Evolutionary conservation across 2,888 invertebrate species (phyloP), one percentile per base, ranked within the genome.

Genomic region (Crepidodera aurea): DNA sequence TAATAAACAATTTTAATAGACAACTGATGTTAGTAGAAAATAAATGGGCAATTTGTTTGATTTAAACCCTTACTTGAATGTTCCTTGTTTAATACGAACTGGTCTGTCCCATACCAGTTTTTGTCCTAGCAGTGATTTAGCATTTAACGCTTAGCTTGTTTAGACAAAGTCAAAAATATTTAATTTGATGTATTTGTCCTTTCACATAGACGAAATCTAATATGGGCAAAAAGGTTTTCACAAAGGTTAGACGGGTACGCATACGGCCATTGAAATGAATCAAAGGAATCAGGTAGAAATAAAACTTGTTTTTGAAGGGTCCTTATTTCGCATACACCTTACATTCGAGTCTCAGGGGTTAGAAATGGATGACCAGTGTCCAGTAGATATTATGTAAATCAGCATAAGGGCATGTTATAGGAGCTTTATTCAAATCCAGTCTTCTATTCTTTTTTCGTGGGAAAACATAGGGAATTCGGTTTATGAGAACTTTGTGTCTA

Each of bases 351-450:
- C 42, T 64, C 53, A 60, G 57, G 71, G 73, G 70, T 71, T 73
- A 72, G 72, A 69, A 71, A 73, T 73, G 70, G 75, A 75, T 76
- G 77, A 75, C 77, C 77, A 77, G 71, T 77, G 77, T 76, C 76
- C 76, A 76, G 73, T 73, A 75, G 74, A 77, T 75, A 76, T 75
- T 76, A 77, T 77, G 77, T 75, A 76, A 77, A 77, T 77, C 70
- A 72, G 65, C 65, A 67, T 70, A 67, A 72, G 72, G 71, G 73
- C 70, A 71, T 62, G 65, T 60, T 71, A 73, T 69, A 72, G 72
- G 74, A 71, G 68, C 71, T 73, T 73, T 74, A 75, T 75, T 75
- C 74, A 75, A 75, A 75, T 75, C 71, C 67, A 59, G 57, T 64
- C 55, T 65, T 68, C 70, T 69, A 74, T 74, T 71, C 73, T 76